Evolutionary conservation across 2,797 vertebrate genomes (phyloP), one percentile per base, ranked within the genome.

Genomic region (Arctocebus calabarensis): DNA sequence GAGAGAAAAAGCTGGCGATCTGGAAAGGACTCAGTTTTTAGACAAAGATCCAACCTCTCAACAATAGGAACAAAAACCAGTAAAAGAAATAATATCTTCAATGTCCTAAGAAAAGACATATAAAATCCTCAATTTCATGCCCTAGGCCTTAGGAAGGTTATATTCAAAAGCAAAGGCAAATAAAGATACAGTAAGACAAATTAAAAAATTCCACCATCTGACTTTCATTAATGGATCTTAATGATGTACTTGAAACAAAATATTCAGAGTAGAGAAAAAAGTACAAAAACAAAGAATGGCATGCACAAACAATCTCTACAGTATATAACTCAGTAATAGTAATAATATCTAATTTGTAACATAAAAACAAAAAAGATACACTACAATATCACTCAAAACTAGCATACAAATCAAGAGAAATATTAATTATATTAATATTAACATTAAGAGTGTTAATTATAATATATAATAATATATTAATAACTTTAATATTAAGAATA

Each of bases 361-460:
- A 62, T 6, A 29, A 32, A 89, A 88, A 92, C 75, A 25, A 45
- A 92, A 83, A 48, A 17, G 9, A 90, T n/a, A 84, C n/a, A 90
- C 37, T 90, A 52, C 90, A 92, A 37, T 68, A 84, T 43, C 32
- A 92, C 57, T 91, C 25, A 81, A 86, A 89, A 88, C 68, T 55
- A 75, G 32, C 77, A 90, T 8, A 61, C 1, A n/a, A 89, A 94
- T 92, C 20, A 95, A 79, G 37, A 8, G 48, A 48, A 3, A 48
- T n/a, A n/a, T n/a, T n/a, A n/a, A n/a, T n/a, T n/a, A n/a, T n/a
- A n/a, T n/a, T n/a, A n/a, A n/a, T n/a, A n/a, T n/a, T n/a, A n/a
- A n/a, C n/a, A n/a, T n/a, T n/a, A n/a, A n/a, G n/a, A n/a, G n/a
- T n/a, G n/a, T n/a, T n/a, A n/a, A n/a, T n/a, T 48, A 48, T 62